These are phyloP conservation scores for Menidia menidia DNA, from an alignment of 2,797 vertebrate genomes.

Conservation along the genomic window DNA sequence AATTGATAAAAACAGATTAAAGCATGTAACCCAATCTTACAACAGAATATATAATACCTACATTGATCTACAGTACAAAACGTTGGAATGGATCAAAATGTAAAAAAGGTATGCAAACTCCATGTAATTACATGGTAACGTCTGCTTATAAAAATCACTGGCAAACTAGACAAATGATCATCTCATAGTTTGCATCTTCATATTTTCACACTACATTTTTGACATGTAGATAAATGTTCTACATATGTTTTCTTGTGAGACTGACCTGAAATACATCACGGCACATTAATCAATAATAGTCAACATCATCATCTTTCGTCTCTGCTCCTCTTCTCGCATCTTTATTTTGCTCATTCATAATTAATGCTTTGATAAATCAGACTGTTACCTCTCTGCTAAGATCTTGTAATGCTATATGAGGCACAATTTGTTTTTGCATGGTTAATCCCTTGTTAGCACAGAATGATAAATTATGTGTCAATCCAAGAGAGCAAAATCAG, in stretches of 20 bases:
- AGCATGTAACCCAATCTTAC: background rate
- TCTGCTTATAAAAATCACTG: background rate
- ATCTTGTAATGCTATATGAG: constrained; percentile 55
- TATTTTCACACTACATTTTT: too few relatives aligned
- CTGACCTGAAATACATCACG: background rate
- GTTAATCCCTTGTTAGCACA: constrained; percentile 51
- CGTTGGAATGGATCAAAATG: background rate
- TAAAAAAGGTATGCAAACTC: background rate
- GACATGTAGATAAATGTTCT: too few relatives aligned
- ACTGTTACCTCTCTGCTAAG: constrained; percentile 26
- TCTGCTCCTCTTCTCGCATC: constrained; percentile 1
- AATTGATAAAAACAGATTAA: background rate
- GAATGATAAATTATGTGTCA: constrained; percentile 51
- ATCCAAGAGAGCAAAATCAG: constrained; percentile 3
- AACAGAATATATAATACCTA: background rate
- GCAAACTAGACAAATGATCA: background rate
- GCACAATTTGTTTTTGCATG: constrained; percentile 57
- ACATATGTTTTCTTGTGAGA: too few relatives aligned
- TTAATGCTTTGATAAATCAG: constrained; percentile 57
- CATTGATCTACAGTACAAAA: background rate
- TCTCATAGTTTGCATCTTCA: background rate
- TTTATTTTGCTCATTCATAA: constrained; percentile 40
- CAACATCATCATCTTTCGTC: background rate
- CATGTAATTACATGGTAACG: background rate
- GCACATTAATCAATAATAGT: constrained; percentile 1